These are phyloP conservation scores for Tortrix viridana DNA, from an alignment of 2,888 invertebrate genomes.

Conservation along the genomic window DNA sequence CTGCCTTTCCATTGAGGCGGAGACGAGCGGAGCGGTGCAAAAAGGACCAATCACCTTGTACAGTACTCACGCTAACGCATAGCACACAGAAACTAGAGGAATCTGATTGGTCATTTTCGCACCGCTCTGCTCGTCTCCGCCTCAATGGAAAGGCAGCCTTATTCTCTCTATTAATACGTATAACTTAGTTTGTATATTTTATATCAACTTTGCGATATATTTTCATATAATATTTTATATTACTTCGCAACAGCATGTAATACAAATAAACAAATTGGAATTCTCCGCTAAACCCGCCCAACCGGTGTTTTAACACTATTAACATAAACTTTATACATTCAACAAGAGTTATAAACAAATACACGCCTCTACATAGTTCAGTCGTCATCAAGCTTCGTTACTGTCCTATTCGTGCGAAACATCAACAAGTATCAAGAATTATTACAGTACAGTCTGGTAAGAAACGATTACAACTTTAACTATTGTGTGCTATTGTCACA, in stretches of 20 bases:
- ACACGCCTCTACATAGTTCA: constrained; percentile 20
- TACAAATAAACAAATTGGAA: constrained; percentile 23
- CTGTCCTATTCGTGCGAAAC: constrained; percentile 10
- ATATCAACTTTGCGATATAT: neutral
- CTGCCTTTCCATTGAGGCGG: no score
- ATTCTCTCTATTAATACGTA: no score
- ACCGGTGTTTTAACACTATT: constrained; percentile 33
- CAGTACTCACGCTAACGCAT: no score
- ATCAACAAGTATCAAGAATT: neutral
- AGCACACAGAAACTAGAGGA: no score
- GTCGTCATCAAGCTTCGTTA: constrained; percentile 21
- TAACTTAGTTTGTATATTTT: neutral
- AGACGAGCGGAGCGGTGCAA: no score
- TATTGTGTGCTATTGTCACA: no score
- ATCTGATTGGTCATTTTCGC: no score
- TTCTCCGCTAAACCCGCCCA: constrained; percentile 30
- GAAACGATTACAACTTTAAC: neutral
- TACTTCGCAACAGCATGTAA: constrained; percentile 28
- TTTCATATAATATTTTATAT: neutral
- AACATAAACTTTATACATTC: constrained; percentile 31
- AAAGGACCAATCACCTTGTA: no score
- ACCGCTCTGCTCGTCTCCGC: no score
- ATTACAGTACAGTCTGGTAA: constrained; percentile 12
- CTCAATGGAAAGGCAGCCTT: no score
- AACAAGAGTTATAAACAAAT: constrained; percentile 32